Base-by-base conservation (phyloP, 1,140 invertebrate genomes). In the Onthophagus taurus region DNA sequence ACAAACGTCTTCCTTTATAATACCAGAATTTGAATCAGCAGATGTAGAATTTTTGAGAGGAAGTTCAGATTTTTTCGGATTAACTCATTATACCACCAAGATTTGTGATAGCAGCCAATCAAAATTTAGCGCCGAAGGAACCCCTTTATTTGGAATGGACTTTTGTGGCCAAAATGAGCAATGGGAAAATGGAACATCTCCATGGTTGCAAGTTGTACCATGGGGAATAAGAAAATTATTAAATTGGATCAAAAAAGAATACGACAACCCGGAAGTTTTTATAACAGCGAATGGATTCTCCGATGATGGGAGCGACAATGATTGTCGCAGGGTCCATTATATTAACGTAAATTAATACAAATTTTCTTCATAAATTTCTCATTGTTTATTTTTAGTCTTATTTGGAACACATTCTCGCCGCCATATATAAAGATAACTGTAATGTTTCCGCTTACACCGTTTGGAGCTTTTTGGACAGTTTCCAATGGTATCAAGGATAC, bases 261-360 rank as follows among this genome's bases (percentile, higher is more conserved):
- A 82, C 52, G 58, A 71, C 37, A 77, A 80, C 57, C 71, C 76
- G 0, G 52, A 63, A 13, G 64, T 85, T 1, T 64, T 78, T 5
- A 67, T 87, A 2, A 79, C 79, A 0, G 83, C 85, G 70, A 86
- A 85, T 56, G 84, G 83, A 13, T 72, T 61, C 63, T 71, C 63
- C 41, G 70, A 69, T 61, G 8, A 4, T 4, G 49, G 44, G 5
- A 26, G 29, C 12, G 14, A 50, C 0, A 48, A 47, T 33, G 53
- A 55, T 34, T 33, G 39, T 0, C 33, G 33, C 11, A 44, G 50
- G 13, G 42, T 47, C 7, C 21, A 47, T 42, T 55, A 55, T 31
- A 31, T 42, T 9, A 21, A 47, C 14, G 49, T 41, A 41, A 41
- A n/a, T 29, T 26, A n/a, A 8, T 34, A 33, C 3, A 13, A 33